Base-by-base conservation (phyloP, 2,888 invertebrate species). In the Pomacea canaliculata region DNA sequence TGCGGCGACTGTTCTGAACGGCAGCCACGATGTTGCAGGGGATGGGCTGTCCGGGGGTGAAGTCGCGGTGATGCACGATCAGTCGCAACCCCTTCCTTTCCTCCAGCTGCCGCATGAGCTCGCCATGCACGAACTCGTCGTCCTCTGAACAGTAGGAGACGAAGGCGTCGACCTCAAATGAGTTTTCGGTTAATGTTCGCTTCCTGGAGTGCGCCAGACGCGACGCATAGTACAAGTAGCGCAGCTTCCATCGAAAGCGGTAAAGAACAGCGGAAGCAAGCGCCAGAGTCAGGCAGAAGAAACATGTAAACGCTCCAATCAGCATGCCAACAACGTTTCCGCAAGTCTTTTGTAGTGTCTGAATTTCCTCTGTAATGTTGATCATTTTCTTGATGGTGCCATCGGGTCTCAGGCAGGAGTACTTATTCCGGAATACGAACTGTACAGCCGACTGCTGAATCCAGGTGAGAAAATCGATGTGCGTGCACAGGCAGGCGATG, bases 381-480 rank as follows among this genome's bases (percentile, higher is more conserved):
- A 27, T 56, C 18, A 19, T n/a, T 13, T n/a, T 18, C 19, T 73
- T 27, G 12, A 59, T n/a, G 59, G 9, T 60, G n/a, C 73, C 73
- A 16, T 73, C 68, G 4, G 73, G 18, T 67, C 56, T 73, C 56
- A 67, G 67, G 48, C 73, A 73, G 60, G 59, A 59, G n/a, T 68
- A 68, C 13, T 46, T 46, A 12, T 59, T 16, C 5, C n/a, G 23
- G 8, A 46, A 12, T n/a, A 19, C 37, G 23, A 73, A 73, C 5
- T 37, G 37, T 1, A 71, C 70, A 5, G 56, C 10, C 5, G 75
- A 74, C 13, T n/a, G 56, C 10, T 67, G 65, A 67, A 79, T 74
- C 77, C 76, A 79, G 23, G 68, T 74, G 0, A 79, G 72, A 48
- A 79, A 79, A 65, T 63, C 63, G 16, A 79, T 51, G 49, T 76